Conservation (phyloP, 2,888 invertebrate species). For the Folsomia manolachei region DNA sequence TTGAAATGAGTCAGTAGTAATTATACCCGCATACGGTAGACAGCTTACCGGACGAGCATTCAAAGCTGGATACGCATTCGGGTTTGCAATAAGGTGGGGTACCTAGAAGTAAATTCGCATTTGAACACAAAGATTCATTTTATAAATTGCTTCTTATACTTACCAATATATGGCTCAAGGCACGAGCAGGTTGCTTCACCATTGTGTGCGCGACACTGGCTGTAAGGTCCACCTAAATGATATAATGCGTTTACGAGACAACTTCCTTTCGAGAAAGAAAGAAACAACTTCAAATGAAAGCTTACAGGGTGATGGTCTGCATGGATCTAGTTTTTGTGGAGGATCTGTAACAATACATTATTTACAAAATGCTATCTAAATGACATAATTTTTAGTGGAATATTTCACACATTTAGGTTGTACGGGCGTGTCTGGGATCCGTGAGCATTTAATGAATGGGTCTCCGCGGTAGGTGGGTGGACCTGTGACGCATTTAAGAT, state of each 20-base stretch:
- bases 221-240: slow-evolving; percentile 59
- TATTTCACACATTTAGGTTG: no score
- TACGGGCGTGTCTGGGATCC: no score
- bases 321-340: slow-evolving; percentile 32
- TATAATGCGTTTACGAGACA: no score
- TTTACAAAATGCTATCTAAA: no score
- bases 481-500: slow-evolving; percentile 1
- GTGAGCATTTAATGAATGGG: slow-evolving; percentile 76
- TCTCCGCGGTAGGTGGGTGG: slow-evolving; percentile 73
- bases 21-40: no score
- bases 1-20: neutral
- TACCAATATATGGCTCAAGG: no score
- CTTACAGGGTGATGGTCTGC: slow-evolving; percentile 33
- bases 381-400: no score
- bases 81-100: slow-evolving; percentile 63
- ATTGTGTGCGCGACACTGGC: slow-evolving; percentile 49
- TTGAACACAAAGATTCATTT: no score
- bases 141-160: no score
- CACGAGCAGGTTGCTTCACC: slow-evolving; percentile 67
- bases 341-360: slow-evolving; percentile 19
- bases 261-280: no score
- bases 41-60: slow-evolving; percentile 32
- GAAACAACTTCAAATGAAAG: no score
- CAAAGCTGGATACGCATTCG: slow-evolving; percentile 68
- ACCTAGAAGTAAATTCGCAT: slow-evolving; percentile 55